Conservation (phyloP, 2,888 invertebrate genomes). For the Byasa hedistus region DNA sequence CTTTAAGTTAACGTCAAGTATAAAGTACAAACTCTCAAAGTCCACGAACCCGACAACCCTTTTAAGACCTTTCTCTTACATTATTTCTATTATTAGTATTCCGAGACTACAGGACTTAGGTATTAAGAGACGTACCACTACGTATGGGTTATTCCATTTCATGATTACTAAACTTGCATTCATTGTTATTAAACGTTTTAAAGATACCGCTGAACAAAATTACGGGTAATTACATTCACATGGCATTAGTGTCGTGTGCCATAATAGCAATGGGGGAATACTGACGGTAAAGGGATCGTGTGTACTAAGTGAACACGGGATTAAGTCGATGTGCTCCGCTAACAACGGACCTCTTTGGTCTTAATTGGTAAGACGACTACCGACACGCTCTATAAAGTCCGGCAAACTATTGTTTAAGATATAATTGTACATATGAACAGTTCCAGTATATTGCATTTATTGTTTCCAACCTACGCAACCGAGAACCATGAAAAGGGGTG, state of each 20-base stretch:
- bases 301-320: slow-evolving; percentile 27
- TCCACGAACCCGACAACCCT: no score
- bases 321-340: slow-evolving; percentile 28
- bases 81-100: no score
- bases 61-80: no score
- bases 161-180: no score
- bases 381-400: slow-evolving; percentile 20
- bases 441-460: not conserved
- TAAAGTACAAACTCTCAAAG: no score
- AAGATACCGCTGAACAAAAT: not conserved
- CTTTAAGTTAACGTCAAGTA: not conserved
- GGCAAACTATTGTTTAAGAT: slow-evolving; percentile 9
- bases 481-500: not conserved
- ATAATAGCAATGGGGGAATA: slow-evolving; percentile 14
- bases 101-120: no score
- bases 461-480: not conserved
- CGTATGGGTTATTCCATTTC: no score
- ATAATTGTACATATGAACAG: not conserved
- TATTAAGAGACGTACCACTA: no score
- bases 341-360: slow-evolving; percentile 28
- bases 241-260: slow-evolving; percentile 9
- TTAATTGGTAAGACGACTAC: slow-evolving; percentile 29
- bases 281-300: slow-evolving; percentile 19
- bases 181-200: no score
- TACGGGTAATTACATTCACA: not conserved